Base-by-base conservation (phyloP, 2,797 vertebrate genomes). In the Pseudomugil tenellus region DNA sequence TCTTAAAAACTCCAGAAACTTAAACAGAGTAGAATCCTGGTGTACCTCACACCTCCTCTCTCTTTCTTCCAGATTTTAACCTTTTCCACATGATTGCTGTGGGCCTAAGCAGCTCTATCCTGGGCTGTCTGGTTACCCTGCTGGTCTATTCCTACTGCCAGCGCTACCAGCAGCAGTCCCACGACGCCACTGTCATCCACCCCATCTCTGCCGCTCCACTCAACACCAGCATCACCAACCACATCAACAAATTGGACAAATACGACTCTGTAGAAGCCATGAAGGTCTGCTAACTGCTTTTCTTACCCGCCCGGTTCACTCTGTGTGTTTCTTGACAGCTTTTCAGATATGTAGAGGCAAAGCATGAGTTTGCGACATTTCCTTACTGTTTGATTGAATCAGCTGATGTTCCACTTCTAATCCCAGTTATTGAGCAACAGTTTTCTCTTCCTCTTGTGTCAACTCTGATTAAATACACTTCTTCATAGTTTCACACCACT, bases 241-340 rank as follows among this genome's bases (percentile, higher is more conserved):
- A 99, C 88, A 97, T 99, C 94, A 98, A 99, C 93, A 99, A 99
- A 84, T 93, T 99, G 93, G 97, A 99, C 92, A 99, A 98, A 80
- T 98, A 97, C 0, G 97, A 99, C 91, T 96, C 97, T 0, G 95
- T 99, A 85, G 97, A 99, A 91, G 97, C 97, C 87, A 98, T 99
- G 81, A 99, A 99, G 97, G 97, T 99, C 77, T 86, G 95, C 84
- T 63, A 37, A 46, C 37, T 12, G 67, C 43, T 67, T 60, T 41
- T n/a, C 3, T n/a, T 31, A 3, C 53, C 34, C 31, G 21, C 17
- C 1, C 21, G 62, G 48, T 72, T 67, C 7, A 19, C 41, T 3
- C n/a, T 0, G 4, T 55, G 71, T 83, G 72, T 46, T 6, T 6
- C 58, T 51, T 54, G 58, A 72, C 57, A 65, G 37, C 70, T 67